Evolutionary conservation across 2,797 vertebrate genomes (phyloP).

Genomic region (Poeciliopsis paucimaculata): DNA sequence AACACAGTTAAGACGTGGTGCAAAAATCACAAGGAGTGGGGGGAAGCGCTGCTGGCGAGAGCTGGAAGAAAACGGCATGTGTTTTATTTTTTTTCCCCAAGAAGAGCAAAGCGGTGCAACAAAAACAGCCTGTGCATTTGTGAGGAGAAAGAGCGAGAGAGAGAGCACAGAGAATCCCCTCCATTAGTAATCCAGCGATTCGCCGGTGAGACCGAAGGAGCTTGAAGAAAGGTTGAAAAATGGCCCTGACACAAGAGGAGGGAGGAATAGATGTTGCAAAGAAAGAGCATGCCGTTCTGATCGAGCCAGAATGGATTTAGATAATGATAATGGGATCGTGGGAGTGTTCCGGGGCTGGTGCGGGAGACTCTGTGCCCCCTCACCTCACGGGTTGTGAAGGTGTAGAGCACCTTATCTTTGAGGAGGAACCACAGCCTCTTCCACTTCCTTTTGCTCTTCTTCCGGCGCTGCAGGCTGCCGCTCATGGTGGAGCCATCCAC

Average conservation of each 20-base stretch:
- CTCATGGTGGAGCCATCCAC: conserved; percentile 91
- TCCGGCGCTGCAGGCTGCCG: conserved; percentile 91
- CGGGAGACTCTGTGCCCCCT: conserved; percentile 84
- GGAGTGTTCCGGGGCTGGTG: conserved; percentile 71
- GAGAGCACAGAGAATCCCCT: conserved; percentile 74
- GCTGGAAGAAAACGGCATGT: not conserved
- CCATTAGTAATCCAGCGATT: conserved; percentile 32
- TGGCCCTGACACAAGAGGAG: conserved; percentile 6
- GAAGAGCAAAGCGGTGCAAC: conserved; percentile 14
- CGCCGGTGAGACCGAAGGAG: conserved; percentile 25
- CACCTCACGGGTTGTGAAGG: conserved; percentile 93
- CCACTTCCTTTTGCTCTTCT: conserved; percentile 95
- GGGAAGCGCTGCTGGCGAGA: not conserved
- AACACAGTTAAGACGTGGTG: conserved; percentile 10
- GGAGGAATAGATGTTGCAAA: conserved; percentile 18
- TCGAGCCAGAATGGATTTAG: not conserved
- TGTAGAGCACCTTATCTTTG: conserved; percentile 99
- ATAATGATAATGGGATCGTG: conserved; percentile 12
- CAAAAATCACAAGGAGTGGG: not conserved
- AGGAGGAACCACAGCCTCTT: conserved; percentile 98
- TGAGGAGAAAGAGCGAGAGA: not conserved
- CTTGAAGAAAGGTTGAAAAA: conserved; percentile 23
- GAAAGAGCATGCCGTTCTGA: conserved; percentile 6
- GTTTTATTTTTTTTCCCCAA: conserved; percentile 14
- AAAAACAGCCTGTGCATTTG: conserved; percentile 9